phyloP scores from a whole-genome alignment of 2,888 invertebrate genomes.

The Sphaerolaimus hirsutus region DNA sequence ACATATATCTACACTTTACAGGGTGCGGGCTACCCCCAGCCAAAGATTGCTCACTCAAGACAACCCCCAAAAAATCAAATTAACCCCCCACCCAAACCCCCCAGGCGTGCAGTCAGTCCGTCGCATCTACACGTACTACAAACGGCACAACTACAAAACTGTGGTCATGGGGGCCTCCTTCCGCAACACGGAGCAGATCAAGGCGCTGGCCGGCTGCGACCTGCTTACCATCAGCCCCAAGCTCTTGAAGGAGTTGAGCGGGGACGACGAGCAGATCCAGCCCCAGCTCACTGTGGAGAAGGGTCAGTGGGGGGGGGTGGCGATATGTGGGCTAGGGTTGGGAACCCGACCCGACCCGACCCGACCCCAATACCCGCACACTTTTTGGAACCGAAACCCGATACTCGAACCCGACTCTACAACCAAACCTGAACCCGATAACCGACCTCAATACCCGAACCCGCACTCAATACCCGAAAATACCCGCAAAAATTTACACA shows the following conservation, averaged over 20 bases:
- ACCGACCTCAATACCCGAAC: too few relatives aligned
- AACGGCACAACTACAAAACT: conserved; percentile 83
- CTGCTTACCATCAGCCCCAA: conserved; percentile 80
- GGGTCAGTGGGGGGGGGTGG: conserved; percentile 24
- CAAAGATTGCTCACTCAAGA: too few relatives aligned
- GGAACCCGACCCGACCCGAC: too few relatives aligned
- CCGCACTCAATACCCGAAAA: too few relatives aligned
- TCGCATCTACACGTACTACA: conserved; percentile 90
- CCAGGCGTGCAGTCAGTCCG: conserved; percentile 64
- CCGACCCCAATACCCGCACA: too few relatives aligned
- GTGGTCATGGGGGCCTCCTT: conserved; percentile 99
- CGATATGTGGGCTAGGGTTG: not conserved
- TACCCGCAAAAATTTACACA: too few relatives aligned
- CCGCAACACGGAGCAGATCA: conserved; percentile 74
- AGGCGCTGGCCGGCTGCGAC: conserved; percentile 78
- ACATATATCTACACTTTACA: too few relatives aligned
- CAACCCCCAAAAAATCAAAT: conserved; percentile 1
- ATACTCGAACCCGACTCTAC: too few relatives aligned
- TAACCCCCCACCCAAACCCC: too few relatives aligned
- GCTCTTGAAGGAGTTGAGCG: conserved; percentile 58
- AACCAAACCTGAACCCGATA: too few relatives aligned
- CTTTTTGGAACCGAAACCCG: too few relatives aligned
- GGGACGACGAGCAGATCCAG: conserved; percentile 37
- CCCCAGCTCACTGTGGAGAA: conserved; percentile 25
- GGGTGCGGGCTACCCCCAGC: too few relatives aligned